Evolutionary conservation across 2,797 vertebrate species (phyloP), one percentile per base, ranked within the genome.

Genomic region (Galago senegalensis): DNA sequence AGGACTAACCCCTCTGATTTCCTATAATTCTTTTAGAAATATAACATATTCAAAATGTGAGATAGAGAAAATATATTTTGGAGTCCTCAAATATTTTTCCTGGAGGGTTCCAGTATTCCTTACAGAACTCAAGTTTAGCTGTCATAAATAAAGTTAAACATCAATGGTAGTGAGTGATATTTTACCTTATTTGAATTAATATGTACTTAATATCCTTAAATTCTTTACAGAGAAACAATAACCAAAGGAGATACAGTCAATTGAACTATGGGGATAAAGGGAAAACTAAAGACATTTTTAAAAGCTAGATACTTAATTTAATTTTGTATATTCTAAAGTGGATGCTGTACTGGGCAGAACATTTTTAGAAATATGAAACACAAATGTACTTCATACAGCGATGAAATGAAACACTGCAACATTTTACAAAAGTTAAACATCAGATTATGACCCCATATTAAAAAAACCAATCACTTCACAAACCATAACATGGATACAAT

Each of bases 391-490:
- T 96, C 97, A 73, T 37, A 53, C 46, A 90, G 25, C 49, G 83
- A 89, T 82, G 92, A 95, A 94, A 84, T 69, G 37, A 93, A 95
- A 95, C 1, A 20, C 0, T 72, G 13, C 3, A 89, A 81, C 1
- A 89, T 94, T 97, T 96, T 96, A 56, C 60, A 93, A 63, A 95
- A 94, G 37, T 94, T 63, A 96, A 16, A 92, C 70, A 81, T 97
- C 67, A 87, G 40, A 20, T 61, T 5, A 87, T 91, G 87, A 70
- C 29, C 76, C 89, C 69, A 67, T 88, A 94, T 97, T 94, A 75
- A 96, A 97, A 91, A 91, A 13, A 61, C 3, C 69, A 86, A 27
- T 96, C 95, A 96, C 76, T 95, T 82, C 37, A 89, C 88, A 79
- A 91, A 46, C 93, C 81, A 65, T 96, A 93, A 96, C 94, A 93